Conservation (phyloP, 92 coral and sea anemone genomes). For the Parazoanthus swiftii region DNA sequence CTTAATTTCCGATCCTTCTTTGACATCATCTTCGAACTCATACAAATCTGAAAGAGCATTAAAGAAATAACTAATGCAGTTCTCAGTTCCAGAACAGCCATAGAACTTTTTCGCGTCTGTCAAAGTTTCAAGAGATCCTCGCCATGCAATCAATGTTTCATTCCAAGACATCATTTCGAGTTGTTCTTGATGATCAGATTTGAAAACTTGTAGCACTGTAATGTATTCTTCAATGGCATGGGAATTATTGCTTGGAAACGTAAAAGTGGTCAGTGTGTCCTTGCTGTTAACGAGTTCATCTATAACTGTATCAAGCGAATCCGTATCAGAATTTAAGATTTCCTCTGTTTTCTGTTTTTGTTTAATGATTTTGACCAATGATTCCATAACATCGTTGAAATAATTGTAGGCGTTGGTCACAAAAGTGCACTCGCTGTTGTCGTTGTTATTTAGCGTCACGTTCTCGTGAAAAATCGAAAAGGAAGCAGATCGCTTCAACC, state of each 20-base stretch:
- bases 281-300: too few relatives aligned
- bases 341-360: neutral
- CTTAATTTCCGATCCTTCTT: constrained; percentile 35
- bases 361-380: constrained; percentile 30
- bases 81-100: constrained; percentile 49
- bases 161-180: constrained; percentile 29
- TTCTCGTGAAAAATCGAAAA: neutral
- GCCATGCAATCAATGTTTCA: constrained; percentile 2
- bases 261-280: neutral
- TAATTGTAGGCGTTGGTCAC: constrained; percentile 37
- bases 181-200: too few relatives aligned
- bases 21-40: constrained; percentile 36
- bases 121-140: constrained; percentile 35
- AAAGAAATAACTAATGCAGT: constrained; percentile 42
- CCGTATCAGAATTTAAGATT: neutral
- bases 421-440: constrained; percentile 29
- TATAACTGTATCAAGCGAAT: neutral
- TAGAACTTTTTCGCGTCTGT: constrained; percentile 25
- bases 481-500: neutral
- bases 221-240: neutral
- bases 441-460: neutral
- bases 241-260: neutral
- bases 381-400: constrained; percentile 43
- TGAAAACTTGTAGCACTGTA: neutral
- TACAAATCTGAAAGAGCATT: constrained; percentile 46